Conservation (phyloP, 2,113 vertebrate species). For the Spilogale gracilis region DNA sequence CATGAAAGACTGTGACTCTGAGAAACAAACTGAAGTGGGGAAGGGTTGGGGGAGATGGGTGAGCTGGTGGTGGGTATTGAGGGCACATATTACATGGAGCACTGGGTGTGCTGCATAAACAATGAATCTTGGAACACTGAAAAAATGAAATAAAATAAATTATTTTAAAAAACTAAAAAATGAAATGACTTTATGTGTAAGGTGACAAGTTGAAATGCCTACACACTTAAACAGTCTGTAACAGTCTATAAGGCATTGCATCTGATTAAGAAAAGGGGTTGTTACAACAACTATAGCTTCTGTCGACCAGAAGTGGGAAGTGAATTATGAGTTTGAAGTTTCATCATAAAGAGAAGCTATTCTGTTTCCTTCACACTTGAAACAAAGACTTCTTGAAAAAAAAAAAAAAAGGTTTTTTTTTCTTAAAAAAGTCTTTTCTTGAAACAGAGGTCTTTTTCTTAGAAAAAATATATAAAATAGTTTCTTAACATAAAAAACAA, state of each 20-base stretch:
- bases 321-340: neutral
- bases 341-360: neutral
- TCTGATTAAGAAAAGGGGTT: neutral
- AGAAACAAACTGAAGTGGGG: no score
- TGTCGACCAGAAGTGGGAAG: neutral
- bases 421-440: no score
- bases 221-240: neutral
- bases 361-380: neutral
- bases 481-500: constrained; percentile 14
- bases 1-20: no score
- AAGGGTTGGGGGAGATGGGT: no score
- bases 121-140: no score
- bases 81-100: no score
- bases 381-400: neutral
- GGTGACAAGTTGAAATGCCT: neutral
- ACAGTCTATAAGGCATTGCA: neutral
- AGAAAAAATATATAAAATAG: neutral
- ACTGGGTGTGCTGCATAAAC: no score
- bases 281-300: neutral
- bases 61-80: no score
- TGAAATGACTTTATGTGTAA: neutral
- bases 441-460: no score
- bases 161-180: no score
- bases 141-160: no score
- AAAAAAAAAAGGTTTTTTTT: no score